These are phyloP conservation scores for Canis aureus DNA, from an alignment of 2,113 vertebrate genomes.

Conservation along the genomic window DNA sequence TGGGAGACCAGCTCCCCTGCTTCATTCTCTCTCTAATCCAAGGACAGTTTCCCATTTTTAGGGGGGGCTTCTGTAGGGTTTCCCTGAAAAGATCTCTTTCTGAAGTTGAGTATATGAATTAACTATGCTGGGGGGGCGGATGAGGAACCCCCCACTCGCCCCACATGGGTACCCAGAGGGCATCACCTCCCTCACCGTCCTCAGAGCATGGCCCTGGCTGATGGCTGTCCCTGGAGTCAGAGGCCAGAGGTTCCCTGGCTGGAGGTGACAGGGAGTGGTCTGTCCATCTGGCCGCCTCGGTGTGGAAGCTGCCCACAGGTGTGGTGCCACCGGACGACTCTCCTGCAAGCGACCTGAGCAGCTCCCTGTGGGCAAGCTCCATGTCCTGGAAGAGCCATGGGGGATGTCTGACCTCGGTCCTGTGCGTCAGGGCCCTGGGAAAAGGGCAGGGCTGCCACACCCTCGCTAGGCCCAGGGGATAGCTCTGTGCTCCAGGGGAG, in stretches of 20 bases:
- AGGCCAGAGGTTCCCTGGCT: conserved; percentile 21
- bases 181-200: conserved; percentile 40
- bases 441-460: background rate
- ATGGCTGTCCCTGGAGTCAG: background rate
- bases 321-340: conserved; percentile 21
- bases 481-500: background rate
- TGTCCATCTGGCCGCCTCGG: background rate
- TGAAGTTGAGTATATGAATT: background rate
- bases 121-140: background rate
- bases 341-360: conserved; percentile 77
- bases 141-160: rapidly evolving
- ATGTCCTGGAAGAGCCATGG: conserved; percentile 73
- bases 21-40: background rate
- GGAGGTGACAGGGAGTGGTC: conserved; percentile 45
- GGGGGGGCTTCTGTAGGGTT: background rate
- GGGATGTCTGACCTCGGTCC: background rate
- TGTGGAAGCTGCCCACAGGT: conserved; percentile 53
- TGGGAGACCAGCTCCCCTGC: background rate
- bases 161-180: too few species aligned
- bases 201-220: conserved; percentile 10
- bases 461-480: background rate
- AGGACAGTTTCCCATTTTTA: background rate
- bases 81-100: background rate
- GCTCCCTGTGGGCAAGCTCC: conserved; percentile 84
- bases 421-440: background rate